Conservation (phyloP, 1,140 invertebrate genomes). For the Drosophila pseudoananassae region DNA sequence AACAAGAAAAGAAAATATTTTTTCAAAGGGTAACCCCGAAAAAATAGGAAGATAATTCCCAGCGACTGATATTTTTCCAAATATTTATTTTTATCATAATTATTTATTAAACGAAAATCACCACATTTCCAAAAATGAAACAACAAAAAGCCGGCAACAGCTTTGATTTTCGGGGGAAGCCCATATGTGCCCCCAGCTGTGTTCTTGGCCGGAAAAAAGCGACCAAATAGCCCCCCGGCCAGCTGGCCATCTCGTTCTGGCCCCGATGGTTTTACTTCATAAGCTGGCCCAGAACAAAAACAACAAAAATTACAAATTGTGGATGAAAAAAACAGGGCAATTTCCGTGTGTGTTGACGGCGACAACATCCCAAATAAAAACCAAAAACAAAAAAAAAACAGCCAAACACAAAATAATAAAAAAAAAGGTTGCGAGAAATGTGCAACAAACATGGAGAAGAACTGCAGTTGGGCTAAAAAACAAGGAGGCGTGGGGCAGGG, state of each 20-base stretch:
- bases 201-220: slow-evolving; percentile 2
- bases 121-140: background rate
- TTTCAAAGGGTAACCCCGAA: background rate
- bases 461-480: slow-evolving; percentile 26
- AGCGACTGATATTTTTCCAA: slow-evolving; percentile 2
- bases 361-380: slow-evolving; percentile 26
- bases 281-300: slow-evolving; percentile 23
- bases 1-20: background rate
- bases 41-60: slow-evolving; percentile 1
- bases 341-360: slow-evolving; percentile 70
- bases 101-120: slow-evolving; percentile 6
- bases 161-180: slow-evolving; percentile 22
- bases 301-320: slow-evolving; percentile 11
- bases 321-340: slow-evolving; percentile 49
- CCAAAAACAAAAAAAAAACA: slow-evolving; percentile 6
- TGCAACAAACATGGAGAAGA: slow-evolving; percentile 32
- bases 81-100: slow-evolving; percentile 5
- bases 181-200: slow-evolving; percentile 10
- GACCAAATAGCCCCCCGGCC: background rate
- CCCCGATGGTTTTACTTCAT: slow-evolving; percentile 23
- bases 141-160: background rate
- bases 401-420: slow-evolving; percentile 4
- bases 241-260: slow-evolving; percentile 4
- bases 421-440: slow-evolving; percentile 2
- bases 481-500: background rate